Evolutionary conservation across 2,797 vertebrate species (phyloP).

Genomic region (Rhinichthys osculus): DNA sequence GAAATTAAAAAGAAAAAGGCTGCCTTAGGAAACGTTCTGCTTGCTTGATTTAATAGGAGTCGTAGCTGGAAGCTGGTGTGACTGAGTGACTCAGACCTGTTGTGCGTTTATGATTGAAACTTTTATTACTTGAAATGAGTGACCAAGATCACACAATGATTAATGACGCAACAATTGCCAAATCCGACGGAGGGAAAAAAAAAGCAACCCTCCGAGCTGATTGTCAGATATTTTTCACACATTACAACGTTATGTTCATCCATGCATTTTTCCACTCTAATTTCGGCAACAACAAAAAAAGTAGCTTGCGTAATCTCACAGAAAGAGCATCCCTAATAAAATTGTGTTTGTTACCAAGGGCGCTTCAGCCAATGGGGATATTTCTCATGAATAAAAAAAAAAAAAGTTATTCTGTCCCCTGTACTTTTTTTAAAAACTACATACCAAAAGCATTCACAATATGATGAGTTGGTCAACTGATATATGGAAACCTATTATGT

Average conservation of each 20-base stretch:
- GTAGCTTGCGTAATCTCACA: neutral
- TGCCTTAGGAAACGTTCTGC: conserved; percentile 99
- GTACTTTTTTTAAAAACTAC: neutral
- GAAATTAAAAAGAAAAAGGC: conserved; percentile 99
- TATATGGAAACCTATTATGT: neutral
- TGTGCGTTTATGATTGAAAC: conserved; percentile 99
- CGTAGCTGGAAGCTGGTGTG: conserved; percentile 99
- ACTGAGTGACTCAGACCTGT: conserved; percentile 99
- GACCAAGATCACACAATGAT: conserved; percentile 97
- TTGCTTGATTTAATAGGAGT: conserved; percentile 99
- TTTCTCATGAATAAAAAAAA: neutral
- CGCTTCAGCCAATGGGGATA: neutral
- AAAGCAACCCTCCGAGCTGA: conserved; percentile 86
- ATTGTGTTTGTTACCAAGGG: neutral
- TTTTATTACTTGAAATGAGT: conserved; percentile 99
- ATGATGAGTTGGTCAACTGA: neutral
- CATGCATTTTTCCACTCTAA: conserved; percentile 7
- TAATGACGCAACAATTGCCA: conserved; percentile 94
- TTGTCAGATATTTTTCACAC: conserved; percentile 45
- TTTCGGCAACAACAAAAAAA: neutral
- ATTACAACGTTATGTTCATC: conserved; percentile 34
- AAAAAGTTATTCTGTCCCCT: neutral
- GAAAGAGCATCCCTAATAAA: conserved; percentile 13
- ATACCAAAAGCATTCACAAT: neutral
- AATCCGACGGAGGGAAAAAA: conserved; percentile 72